Base-by-base conservation (phyloP, 2,113 vertebrate species). In the Crocuta crocuta region DNA sequence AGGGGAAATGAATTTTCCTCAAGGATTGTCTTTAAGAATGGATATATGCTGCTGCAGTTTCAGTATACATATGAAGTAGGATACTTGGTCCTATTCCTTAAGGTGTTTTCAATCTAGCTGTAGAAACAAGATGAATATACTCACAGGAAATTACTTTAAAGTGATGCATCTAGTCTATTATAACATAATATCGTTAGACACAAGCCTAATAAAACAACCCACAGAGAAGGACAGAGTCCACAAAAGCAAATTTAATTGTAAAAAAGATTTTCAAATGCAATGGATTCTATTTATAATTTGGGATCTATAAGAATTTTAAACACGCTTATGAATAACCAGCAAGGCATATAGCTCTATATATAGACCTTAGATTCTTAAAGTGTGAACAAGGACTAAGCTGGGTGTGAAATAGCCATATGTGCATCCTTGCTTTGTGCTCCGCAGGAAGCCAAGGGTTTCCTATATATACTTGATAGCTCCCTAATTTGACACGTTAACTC, bases 311-410 rank as follows among this genome's bases (percentile, higher is more conserved):
- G 33, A 70, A 58, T 91, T 95, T 94, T 63, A 81, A 95, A 65
- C n/a, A 86, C 33, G 19, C 10, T 89, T 74, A 45, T 95, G 58
- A 35, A 91, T 93, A 95, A 63, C 24, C 15, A 95, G 35, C 10
- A 88, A 94, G 61, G 11, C 16, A 65, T 91, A 76, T 31, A 82
- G 24, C 5, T 73, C 33, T 91, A 28, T 78, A 95, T 86, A 91
- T 83, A 94, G 66, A 93, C 21, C 68, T 78, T 39, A 73, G 16
- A 87, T 66, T 79, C 21, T 70, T 92, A 19, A 92, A 94, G n/a
- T 91, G 73, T 91, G 73, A 96, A 68, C 94, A 96, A 82, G 53
- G 63, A 93, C 82, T 82, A 33, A 89, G 65, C 39, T 95, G 48
- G 31, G 45, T 74, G 12, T 19, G 55, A 90, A 94, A 73, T 89